Base-by-base conservation (phyloP, 2,888 invertebrate species). In the Piscicola geometra region DNA sequence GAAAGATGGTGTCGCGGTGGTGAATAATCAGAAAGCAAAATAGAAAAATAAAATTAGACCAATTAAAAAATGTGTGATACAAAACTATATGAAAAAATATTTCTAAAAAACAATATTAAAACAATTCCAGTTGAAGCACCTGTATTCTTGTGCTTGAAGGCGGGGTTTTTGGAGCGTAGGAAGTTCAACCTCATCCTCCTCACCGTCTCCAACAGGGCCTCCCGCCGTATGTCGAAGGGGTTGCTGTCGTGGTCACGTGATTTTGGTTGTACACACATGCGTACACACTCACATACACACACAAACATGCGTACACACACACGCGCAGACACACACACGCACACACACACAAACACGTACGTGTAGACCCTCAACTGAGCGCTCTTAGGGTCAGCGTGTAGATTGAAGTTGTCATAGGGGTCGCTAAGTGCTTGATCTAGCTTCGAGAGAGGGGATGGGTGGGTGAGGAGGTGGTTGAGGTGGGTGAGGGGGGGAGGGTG, bases 101-200 rank as follows among this genome's bases (percentile, higher is more conserved):
- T n/a, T n/a, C n/a, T n/a, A n/a, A n/a, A n/a, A n/a, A n/a, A n/a
- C n/a, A n/a, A n/a, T n/a, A n/a, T n/a, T n/a, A n/a, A n/a, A n/a
- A n/a, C n/a, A n/a, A n/a, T n/a, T n/a, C n/a, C n/a, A n/a, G n/a
- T n/a, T n/a, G n/a, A 33, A 12, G 25, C 9, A 70, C 60, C 35
- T 28, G 47, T 72, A 28, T 32, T 35, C 47, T 75, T 75, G 33
- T 47, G 33, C 32, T 5, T 33, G 67, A 69, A 50, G 50, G 30
- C 64, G 25, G 25, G 50, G n/a, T 12, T 32, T 18, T 30, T 33
- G 33, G 32, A 52, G 3, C 35, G 66, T 56, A 96, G 87, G 87
- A 97, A 93, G 85, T 97, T 95, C 67, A 93, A 92, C 56, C 96
- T 90, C 94, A 99, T 95, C 81, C 94, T 88, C 1, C 92, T 91